Base-by-base conservation (phyloP, 2,113 vertebrate genomes). In the Epinephelus fuscoguttatus region DNA sequence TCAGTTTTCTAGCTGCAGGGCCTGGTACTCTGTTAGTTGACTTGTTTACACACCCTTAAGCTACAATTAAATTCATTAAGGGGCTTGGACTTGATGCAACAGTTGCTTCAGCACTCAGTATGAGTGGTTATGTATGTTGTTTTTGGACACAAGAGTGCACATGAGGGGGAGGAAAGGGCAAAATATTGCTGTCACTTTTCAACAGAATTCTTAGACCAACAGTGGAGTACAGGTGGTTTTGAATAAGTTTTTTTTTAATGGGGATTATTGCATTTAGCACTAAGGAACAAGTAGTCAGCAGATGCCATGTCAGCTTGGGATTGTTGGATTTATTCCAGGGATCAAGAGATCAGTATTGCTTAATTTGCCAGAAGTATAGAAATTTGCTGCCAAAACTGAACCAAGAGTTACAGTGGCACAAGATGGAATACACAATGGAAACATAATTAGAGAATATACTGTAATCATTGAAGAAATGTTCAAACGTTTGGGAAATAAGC, bases 31-130 rank as follows among this genome's bases (percentile, higher is more conserved):
- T 76, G 30, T 71, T 64, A 12, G 45, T 14, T 42, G 70, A 23
- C 40, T 76, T 70, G 62, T 90, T 77, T 70, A 78, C 42, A 37
- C 1, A 50, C 40, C 45, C 15, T 68, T 73, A 67, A 80, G 27
- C 27, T 53, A 13, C 19, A 74, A 59, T 75, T 71, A 62, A 37
- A 80, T 45, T 66, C 37, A 61, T 62, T 49, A 70, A 47, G 15
- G 11, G 61, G 42, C 14, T 33, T 82, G 49, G 23, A 78, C 19
- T 56, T n/a, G 23, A 19, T 19, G 77, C 23, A 19, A 40, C 12
- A 15, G 47, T 49, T 47, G 25, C 57, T 52, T 14, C 30, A 7
- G 30, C 12, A 10, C 6, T 47, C 25, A 33, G 55, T 1, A 2
- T 30, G 55, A 45, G 13, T 1, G 17, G 10, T 23, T 25, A 19